Percentiles rank a stretch among this genome's conserved stretches.
Evolutionary conservation across 2,797 vertebrate species (phyloP).

Genomic region (Syndactyla subalaris): DNA sequence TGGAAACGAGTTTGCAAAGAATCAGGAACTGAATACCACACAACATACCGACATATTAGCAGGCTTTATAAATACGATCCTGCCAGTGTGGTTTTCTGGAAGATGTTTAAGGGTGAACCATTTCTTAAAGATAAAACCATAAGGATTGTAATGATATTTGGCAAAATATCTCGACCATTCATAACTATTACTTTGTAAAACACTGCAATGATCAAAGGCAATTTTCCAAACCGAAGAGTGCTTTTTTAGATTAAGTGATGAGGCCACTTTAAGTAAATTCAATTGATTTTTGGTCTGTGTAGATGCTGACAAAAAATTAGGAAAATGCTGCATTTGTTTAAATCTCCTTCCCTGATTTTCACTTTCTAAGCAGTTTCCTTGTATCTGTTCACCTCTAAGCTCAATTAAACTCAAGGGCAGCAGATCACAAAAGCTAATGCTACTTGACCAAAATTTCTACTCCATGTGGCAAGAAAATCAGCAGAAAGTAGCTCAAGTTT

Average conservation of each 20-base stretch:
- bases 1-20: background rate
- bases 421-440: background rate
- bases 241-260: background rate
- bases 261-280: background rate
- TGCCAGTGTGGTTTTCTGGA: background rate
- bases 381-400: background rate
- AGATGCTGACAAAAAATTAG: background rate
- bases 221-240: background rate
- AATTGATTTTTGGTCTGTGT: background rate
- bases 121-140: background rate
- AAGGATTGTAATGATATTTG: background rate
- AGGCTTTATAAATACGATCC: background rate
- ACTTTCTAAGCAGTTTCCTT: background rate
- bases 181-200: background rate
- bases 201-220: background rate
- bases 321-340: background rate
- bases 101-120: background rate
- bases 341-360: background rate
- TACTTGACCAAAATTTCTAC: background rate
- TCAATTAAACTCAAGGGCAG: slow-evolving; percentile 14
- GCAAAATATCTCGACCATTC: background rate
- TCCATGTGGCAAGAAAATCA: background rate
- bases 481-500: background rate
- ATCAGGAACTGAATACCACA: background rate
- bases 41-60: background rate